These are phyloP conservation scores for Acanthiza pusilla DNA, from an alignment of 2,797 vertebrate species.

Conservation along the genomic window DNA sequence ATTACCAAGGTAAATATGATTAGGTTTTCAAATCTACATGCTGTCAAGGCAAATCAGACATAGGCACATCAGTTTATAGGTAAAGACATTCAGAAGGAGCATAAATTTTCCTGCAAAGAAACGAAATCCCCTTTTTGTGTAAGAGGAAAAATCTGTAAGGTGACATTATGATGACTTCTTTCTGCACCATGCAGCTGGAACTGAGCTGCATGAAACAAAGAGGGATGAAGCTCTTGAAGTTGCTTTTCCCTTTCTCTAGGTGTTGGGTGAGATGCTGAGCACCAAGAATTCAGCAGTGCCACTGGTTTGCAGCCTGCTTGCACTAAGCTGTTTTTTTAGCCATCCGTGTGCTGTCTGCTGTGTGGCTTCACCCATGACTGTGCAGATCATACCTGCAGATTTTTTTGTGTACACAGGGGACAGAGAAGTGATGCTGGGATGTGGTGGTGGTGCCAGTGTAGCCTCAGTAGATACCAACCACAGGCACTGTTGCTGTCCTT, in stretches of 20 bases:
- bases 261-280: neutral
- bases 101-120: neutral
- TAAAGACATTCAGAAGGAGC: neutral
- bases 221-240: neutral
- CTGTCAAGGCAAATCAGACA: neutral
- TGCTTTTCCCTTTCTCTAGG: neutral
- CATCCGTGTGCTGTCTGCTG: rapidly evolving
- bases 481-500: neutral
- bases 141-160: neutral
- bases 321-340: neutral
- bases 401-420: neutral
- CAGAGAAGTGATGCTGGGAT: neutral
- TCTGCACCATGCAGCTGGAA: neutral
- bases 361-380: rapidly evolving
- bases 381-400: neutral
- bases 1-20: neutral
- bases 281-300: neutral
- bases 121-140: neutral
- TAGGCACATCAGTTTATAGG: neutral
- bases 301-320: neutral
- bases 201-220: neutral
- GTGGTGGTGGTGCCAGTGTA: neutral
- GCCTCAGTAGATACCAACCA: neutral
- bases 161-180: neutral
- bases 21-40: neutral